These are phyloP conservation scores for Hyperopisus bebe DNA, from an alignment of 2,113 vertebrate species.

Conservation along the genomic window DNA sequence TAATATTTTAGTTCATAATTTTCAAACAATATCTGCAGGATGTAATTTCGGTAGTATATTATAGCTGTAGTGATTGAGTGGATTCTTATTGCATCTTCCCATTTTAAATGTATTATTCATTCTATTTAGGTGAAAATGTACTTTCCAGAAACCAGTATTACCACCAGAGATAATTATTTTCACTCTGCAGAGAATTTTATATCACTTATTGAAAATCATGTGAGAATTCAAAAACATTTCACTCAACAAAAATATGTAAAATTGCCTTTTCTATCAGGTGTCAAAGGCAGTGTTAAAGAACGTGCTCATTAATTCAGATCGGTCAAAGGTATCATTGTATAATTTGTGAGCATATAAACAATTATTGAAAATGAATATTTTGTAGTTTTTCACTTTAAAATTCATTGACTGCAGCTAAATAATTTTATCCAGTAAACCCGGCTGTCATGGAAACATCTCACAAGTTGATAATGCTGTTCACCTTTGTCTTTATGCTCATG, in stretches of 20 bases:
- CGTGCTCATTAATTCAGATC: background rate
- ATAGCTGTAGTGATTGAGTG: background rate
- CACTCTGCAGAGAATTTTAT: background rate
- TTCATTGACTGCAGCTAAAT: background rate
- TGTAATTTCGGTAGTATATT: background rate
- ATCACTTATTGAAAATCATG: background rate
- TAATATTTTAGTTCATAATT: background rate
- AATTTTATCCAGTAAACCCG: background rate
- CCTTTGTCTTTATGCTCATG: background rate
- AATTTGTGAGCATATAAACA: background rate
- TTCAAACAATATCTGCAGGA: background rate
- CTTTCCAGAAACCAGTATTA: background rate
- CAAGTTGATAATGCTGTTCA: background rate
- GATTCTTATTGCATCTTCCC: background rate
- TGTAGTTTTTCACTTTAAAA: background rate
- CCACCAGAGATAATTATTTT: conserved; percentile 7
- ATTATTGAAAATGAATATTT: background rate
- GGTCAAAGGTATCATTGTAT: background rate
- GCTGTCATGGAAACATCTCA: background rate
- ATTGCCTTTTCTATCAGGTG: background rate
- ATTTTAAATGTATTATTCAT: background rate
- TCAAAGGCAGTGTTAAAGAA: background rate
- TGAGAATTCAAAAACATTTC: background rate
- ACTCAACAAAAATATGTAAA: background rate
- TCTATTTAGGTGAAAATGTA: background rate